Base-by-base conservation (phyloP, 2,113 vertebrate species). In the Limanda limanda region DNA sequence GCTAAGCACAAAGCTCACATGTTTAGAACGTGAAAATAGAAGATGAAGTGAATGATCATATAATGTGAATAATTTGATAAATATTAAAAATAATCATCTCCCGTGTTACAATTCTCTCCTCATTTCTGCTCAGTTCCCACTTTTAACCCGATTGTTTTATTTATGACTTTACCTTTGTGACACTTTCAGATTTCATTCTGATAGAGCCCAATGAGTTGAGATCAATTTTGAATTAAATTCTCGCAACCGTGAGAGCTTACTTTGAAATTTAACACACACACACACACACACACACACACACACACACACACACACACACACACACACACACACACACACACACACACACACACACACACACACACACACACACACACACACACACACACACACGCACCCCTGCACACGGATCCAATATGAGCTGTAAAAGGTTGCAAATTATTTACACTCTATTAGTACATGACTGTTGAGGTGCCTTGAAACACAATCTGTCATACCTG, bases 141-240 rank as follows among this genome's bases (percentile, higher is more conserved):
- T 62, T 55, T 31, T 31, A 31, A 31, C 35, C 25, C 31, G 40
- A 59, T 51, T 68, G 13, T 63, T 56, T 80, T 51, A 12, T 52
- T 71, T 58, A 21, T 56, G 8, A 11, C 78, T 23, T 56, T 25
- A 40, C 17, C 31, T 68, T 84, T 67, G 59, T 56, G 73, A 52
- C 60, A 68, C 47, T 61, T 68, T 75, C 58, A 65, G 35, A 70
- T 70, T 58, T 77, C 42, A 57, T 69, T 74, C n/a, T 42, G 68
- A 74, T 27, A 27, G 62, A 85, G 68, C 37, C 55, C 74, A 76
- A 5, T 81, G 75, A 81, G 42, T 64, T 80, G 58, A 74, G 68
- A 71, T 78, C 47, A 68, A 47, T 78, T 76, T 74, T 48, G 35
- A 27, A 83, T 81, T 83, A 76, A 79, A 85, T 70, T 61, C 54